Conservation (phyloP, 2,888 invertebrate genomes). For the Salpingus planirostris region DNA sequence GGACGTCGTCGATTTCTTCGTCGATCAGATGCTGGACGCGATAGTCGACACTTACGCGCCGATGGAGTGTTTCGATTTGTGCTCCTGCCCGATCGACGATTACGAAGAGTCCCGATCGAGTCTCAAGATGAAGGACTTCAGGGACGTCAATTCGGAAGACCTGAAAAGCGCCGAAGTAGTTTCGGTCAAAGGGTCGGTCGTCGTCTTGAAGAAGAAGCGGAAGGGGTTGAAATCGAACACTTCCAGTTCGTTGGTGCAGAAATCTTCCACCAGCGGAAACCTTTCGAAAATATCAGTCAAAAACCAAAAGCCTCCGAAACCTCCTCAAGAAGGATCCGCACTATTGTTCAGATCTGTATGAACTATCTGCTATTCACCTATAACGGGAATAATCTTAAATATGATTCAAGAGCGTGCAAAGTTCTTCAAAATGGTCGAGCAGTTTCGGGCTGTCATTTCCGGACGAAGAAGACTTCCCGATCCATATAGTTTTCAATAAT, state of each 20-base stretch:
- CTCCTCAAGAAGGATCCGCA: constrained; percentile 1
- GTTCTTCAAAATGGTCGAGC: no score
- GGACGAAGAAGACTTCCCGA: no score
- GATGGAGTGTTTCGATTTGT: no score
- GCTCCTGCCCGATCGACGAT: no score
- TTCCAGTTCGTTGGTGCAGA: constrained; percentile 1
- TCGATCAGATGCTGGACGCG: constrained; percentile 20
- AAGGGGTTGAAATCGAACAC: constrained; percentile 2
- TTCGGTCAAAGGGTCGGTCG: constrained; percentile 12
- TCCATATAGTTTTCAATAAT: no score
- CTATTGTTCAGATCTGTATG: not conserved
- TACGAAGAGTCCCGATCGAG: no score
- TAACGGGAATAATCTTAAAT: no score
- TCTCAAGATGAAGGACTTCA: constrained; percentile 12
- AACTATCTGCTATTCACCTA: not conserved
- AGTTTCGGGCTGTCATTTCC: no score
- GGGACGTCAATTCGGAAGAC: constrained; percentile 15
- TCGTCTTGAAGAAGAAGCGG: constrained; percentile 10
- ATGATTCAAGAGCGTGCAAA: no score
- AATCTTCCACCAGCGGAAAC: no score
- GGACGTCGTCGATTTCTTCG: constrained; percentile 22
- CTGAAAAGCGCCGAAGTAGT: constrained; percentile 7
- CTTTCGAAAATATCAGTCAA: not conserved
- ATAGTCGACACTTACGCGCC: constrained; percentile 5
- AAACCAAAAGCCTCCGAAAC: no score